A percentile compares a stretch with the other conserved stretches of the same genome.
Evolutionary conservation across 2,888 invertebrate species (phyloP).

Genomic region (Pheosia gnoma): DNA sequence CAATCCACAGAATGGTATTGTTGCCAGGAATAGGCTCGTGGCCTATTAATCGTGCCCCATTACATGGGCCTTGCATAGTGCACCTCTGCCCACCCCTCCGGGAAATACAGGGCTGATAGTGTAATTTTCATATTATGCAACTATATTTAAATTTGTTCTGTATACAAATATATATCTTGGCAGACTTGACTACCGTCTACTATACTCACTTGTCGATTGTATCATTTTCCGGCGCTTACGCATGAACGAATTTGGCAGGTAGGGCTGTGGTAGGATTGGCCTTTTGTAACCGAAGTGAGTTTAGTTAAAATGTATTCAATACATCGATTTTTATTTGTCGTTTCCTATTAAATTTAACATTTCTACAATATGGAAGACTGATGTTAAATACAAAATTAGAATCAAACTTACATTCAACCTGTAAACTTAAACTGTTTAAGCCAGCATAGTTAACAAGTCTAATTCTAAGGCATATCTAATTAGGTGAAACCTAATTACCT

Average conservation of each 20-base stretch:
- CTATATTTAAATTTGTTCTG: conserved; percentile 32
- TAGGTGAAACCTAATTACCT: conserved; percentile 31
- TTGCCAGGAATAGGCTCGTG: too few species aligned
- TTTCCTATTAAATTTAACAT: too few species aligned
- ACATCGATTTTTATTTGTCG: too few species aligned
- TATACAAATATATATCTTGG: conserved; percentile 45
- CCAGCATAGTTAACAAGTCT: not conserved
- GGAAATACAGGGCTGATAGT: not conserved
- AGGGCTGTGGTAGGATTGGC: not conserved
- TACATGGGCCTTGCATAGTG: too few species aligned
- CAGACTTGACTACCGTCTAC: conserved; percentile 37
- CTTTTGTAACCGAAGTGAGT: not conserved
- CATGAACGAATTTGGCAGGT: conserved; percentile 22
- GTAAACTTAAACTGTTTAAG: too few species aligned
- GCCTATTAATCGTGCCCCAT: too few species aligned
- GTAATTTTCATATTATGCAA: conserved; percentile 14
- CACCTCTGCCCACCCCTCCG: too few species aligned
- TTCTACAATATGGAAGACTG: too few species aligned
- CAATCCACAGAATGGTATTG: too few species aligned
- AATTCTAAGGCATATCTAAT: conserved; percentile 18
- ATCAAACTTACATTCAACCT: too few species aligned
- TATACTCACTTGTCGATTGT: conserved; percentile 31
- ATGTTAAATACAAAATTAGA: too few species aligned
- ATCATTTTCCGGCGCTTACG: conserved; percentile 27
- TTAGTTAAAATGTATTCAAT: too few species aligned